phyloP scores from a whole-genome alignment of 2,888 invertebrate species.

The Amblyjoppa fuscipennis region DNA sequence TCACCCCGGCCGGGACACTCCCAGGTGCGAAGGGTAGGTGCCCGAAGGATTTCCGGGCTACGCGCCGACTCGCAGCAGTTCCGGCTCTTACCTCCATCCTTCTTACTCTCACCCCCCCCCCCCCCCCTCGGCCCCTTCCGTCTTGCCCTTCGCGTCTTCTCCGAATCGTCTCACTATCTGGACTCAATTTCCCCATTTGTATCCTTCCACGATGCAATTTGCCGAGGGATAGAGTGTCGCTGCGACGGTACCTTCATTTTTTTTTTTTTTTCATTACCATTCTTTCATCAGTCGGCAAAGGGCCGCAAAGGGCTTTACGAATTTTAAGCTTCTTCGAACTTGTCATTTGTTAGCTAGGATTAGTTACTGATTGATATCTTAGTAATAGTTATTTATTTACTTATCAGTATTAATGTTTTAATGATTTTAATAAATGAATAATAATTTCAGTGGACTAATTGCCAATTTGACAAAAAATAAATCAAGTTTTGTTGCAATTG shows the following conservation, averaged over 20 bases:
- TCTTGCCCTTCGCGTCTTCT: constrained; percentile 23
- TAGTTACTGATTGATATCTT: not conserved
- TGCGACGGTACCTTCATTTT: not conserved
- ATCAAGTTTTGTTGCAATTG: no score
- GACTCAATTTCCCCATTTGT: constrained; percentile 44
- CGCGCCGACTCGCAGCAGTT: constrained; percentile 65
- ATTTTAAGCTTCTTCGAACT: not conserved
- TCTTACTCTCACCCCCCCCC: not conserved
- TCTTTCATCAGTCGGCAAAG: not conserved
- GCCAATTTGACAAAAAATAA: no score
- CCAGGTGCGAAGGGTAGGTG: constrained; percentile 67
- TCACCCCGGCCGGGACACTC: constrained; percentile 67
- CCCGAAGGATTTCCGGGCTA: constrained; percentile 65
- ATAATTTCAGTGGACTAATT: no score
- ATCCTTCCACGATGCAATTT: constrained; percentile 28
- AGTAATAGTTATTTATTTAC: not conserved
- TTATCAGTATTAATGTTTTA: not conserved
- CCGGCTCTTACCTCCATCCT: constrained; percentile 31
- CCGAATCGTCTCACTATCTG: constrained; percentile 6
- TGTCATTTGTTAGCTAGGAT: no score
- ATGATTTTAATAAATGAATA: no score
- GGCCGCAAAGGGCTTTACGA: not conserved
- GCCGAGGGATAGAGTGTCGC: constrained; percentile 4
- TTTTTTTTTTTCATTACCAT: constrained; percentile 7
- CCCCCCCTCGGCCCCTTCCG: no score